Evolutionary conservation across 2,113 vertebrate species (phyloP).

Genomic region (Bubo scandiacus): DNA sequence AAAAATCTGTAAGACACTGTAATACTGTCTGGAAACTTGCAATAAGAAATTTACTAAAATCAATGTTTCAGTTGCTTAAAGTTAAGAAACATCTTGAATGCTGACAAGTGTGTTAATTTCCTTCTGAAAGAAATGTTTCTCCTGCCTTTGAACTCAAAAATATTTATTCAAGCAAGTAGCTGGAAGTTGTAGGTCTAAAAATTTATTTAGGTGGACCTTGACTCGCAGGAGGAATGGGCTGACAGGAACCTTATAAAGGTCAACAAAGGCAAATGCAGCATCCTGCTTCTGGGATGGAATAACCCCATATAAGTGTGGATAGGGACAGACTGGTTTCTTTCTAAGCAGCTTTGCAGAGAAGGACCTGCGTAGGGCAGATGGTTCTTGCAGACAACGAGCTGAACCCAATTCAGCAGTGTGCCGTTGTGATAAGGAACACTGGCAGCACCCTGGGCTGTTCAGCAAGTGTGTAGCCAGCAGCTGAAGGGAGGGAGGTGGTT

Average conservation of each 20-base stretch:
- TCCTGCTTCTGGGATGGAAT: not conserved
- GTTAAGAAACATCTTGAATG: not conserved
- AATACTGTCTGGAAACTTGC: not conserved
- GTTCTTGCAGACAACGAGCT: rapidly evolving
- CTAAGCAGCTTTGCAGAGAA: not conserved
- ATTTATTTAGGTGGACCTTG: not conserved
- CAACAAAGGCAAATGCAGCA: not conserved
- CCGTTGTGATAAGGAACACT: not conserved
- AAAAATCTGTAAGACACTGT: not conserved
- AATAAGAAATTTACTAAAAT: not conserved
- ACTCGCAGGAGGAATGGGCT: not conserved
- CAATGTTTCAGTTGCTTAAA: not conserved
- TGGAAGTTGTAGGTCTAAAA: not conserved
- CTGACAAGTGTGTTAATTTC: not conserved
- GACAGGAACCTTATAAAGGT: not conserved
- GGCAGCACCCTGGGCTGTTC: not conserved
- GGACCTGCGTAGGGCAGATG: not conserved
- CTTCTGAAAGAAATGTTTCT: not conserved
- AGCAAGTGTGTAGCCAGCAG: not conserved
- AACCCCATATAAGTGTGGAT: rapidly evolving
- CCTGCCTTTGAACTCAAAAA: not conserved
- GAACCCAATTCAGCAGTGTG: not conserved
- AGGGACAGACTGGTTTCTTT: not conserved
- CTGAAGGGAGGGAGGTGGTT: not conserved
- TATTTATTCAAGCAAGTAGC: not conserved